phyloP scores from a whole-genome alignment of 2,888 invertebrate genomes.

The Thereva nobilitata region DNA sequence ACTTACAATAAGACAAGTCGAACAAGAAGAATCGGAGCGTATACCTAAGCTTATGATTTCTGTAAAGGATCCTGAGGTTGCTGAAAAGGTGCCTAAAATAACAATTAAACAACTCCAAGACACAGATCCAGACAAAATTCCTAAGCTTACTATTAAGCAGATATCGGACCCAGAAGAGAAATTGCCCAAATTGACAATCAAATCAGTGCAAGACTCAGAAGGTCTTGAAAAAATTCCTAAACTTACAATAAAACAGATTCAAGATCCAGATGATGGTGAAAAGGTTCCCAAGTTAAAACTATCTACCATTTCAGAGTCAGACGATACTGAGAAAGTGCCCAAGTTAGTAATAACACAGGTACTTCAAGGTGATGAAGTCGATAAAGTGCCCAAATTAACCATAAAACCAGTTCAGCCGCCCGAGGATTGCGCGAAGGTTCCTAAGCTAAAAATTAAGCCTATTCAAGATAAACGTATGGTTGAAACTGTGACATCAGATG shows the following conservation, averaged over 20 bases:
- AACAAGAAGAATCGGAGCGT: slow-evolving; percentile 32
- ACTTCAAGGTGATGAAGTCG: slow-evolving; percentile 36
- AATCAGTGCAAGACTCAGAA: slow-evolving; percentile 50
- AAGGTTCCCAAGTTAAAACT: slow-evolving; percentile 54
- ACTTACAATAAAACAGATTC: slow-evolving; percentile 63
- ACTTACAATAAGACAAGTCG: slow-evolving; percentile 56
- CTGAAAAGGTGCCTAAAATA: slow-evolving; percentile 45
- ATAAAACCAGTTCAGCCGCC: slow-evolving; percentile 46
- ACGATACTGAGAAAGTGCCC: slow-evolving; percentile 24
- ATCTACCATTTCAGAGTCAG: slow-evolving; percentile 11
- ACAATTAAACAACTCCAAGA: slow-evolving; percentile 48
- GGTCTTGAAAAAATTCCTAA: slow-evolving; percentile 60
- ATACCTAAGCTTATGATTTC: slow-evolving; percentile 37
- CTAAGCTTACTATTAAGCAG: slow-evolving; percentile 38
- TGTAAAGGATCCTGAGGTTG: slow-evolving; percentile 12
- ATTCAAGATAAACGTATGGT: slow-evolving; percentile 19
- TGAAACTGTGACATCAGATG: not conserved
- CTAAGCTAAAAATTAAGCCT: slow-evolving; percentile 36
- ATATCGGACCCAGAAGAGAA: not conserved
- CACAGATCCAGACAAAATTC: slow-evolving; percentile 16
- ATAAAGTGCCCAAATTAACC: slow-evolving; percentile 55
- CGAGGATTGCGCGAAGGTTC: slow-evolving; percentile 51
- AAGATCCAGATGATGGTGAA: slow-evolving; percentile 48
- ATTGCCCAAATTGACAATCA: slow-evolving; percentile 54
- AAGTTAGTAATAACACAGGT: slow-evolving; percentile 36